phyloP scores from a whole-genome alignment of 1,140 invertebrate genomes.

The Augochlora pura region DNA sequence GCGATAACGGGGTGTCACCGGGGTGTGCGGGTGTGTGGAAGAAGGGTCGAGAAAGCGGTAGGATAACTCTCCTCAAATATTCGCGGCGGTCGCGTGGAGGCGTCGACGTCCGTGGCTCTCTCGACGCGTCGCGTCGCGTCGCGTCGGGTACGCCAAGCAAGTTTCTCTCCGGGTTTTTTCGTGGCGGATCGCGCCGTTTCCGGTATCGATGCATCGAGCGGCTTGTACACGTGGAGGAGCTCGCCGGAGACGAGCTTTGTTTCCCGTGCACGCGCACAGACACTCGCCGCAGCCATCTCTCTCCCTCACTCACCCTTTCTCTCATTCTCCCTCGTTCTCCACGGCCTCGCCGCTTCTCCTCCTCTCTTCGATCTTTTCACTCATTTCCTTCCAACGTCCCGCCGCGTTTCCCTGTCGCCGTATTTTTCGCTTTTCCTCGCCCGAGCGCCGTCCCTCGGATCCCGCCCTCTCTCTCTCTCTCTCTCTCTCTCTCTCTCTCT shows the following conservation, averaged over 20 bases:
- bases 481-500: too few relatives aligned
- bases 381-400: conserved; percentile 1
- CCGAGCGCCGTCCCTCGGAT: neutral
- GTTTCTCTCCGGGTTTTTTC: conserved; percentile 53
- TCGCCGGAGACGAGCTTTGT: conserved; percentile 56
- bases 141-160: conserved; percentile 22
- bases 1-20: neutral
- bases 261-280: conserved; percentile 5
- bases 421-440: conserved; percentile 23
- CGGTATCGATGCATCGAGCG: conserved; percentile 60
- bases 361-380: neutral
- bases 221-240: conserved; percentile 51
- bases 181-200: conserved; percentile 53
- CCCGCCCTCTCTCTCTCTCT: too few relatives aligned
- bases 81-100: conserved; percentile 16
- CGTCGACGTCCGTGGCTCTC: neutral
- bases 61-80: conserved; percentile 55
- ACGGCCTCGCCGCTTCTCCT: neutral
- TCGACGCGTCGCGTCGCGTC: neutral
- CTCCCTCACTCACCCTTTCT: neutral
- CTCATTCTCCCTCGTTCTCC: neutral
- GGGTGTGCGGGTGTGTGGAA: too few relatives aligned
- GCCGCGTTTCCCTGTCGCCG: neutral
- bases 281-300: neutral
- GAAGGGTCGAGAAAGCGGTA: conserved; percentile 36